Percentiles rank a stretch among this genome's conserved stretches.
phyloP scores from a whole-genome alignment of 2,888 invertebrate species.

The Punctoribates punctum region DNA sequence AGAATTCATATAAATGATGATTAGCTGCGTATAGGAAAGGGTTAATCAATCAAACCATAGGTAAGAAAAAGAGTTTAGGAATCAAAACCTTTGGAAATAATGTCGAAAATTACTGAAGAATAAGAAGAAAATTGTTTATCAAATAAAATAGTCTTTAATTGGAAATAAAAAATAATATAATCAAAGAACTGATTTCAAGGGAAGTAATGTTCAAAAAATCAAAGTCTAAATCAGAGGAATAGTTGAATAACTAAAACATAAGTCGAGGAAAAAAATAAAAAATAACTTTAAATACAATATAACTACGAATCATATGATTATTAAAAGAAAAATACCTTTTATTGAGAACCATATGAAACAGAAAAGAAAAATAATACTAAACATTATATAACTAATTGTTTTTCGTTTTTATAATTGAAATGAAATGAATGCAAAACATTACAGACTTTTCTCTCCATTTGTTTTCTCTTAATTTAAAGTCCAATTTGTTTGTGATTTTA shows the following conservation, averaged over 20 bases:
- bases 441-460: neutral
- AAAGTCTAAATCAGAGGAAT: neutral
- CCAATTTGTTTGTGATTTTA: neutral
- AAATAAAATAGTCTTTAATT: neutral
- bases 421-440: neutral
- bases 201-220: neutral
- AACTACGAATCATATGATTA: neutral
- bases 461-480: neutral
- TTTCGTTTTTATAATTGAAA: neutral
- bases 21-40: neutral
- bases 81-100: neutral
- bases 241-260: neutral
- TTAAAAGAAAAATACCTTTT: slow-evolving; percentile 15
- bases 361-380: slow-evolving; percentile 16
- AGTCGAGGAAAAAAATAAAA: neutral
- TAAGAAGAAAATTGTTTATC: too few species aligned
- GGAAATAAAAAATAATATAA: neutral
- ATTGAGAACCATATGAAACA: slow-evolving; percentile 7
- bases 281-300: neutral
- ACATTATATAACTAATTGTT: slow-evolving; percentile 14
- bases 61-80: neutral
- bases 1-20: neutral
- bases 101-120: too few species aligned
- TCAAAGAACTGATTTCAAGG: too few species aligned
- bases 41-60: neutral